Evolutionary conservation across 1,140 invertebrate genomes (phyloP).

Genomic region (Colletes latitarsis): DNA sequence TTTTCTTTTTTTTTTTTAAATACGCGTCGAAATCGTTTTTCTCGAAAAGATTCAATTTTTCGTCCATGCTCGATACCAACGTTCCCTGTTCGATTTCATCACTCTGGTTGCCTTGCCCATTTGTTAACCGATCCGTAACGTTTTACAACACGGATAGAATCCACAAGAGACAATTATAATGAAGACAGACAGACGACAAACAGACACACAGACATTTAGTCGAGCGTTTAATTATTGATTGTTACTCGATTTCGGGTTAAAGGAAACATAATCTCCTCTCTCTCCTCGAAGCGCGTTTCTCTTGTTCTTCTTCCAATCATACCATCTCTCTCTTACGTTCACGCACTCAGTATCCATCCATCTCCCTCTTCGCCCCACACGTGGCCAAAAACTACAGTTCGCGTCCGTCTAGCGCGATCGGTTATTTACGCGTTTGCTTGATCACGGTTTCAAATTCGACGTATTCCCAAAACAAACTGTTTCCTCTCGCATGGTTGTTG

Average conservation of each 20-base stretch:
- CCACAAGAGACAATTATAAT: constrained; percentile 72
- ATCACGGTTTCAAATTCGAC: too few species aligned
- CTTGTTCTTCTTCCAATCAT: neutral
- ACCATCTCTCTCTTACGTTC: neutral
- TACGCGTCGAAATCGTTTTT: too few species aligned
- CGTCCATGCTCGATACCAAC: too few species aligned
- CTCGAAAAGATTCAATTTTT: too few species aligned
- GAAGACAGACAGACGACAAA: constrained; percentile 74
- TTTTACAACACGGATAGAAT: constrained; percentile 79
- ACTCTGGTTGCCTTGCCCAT: constrained; percentile 29
- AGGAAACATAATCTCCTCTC: neutral
- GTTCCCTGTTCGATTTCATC: neutral
- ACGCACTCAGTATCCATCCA: too few species aligned
- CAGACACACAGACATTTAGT: constrained; percentile 76
- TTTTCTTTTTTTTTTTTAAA: too few species aligned
- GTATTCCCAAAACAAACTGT: too few species aligned
- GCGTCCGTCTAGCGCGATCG: too few species aligned
- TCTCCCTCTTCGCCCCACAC: too few species aligned
- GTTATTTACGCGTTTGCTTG: neutral
- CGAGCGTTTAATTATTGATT: constrained; percentile 56
- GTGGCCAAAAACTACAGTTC: too few species aligned
- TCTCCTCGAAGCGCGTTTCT: constrained; percentile 3
- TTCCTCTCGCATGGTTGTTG: too few species aligned
- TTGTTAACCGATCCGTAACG: constrained; percentile 50
- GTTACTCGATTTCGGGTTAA: constrained; percentile 42